phyloP scores from a whole-genome alignment of 2,888 invertebrate genomes.

The Athrips mouffetella region DNA sequence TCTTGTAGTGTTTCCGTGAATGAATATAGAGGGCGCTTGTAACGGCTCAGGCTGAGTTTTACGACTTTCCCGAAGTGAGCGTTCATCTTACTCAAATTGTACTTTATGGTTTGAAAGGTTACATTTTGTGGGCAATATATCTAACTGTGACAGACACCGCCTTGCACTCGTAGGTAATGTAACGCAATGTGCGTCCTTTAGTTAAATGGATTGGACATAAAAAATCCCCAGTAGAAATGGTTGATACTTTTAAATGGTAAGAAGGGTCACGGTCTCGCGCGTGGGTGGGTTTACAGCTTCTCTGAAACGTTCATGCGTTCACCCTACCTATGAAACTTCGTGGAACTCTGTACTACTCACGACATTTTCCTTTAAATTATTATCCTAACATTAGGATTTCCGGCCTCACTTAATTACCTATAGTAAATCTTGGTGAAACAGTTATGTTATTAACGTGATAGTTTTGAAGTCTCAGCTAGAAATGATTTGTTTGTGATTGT shows the following conservation, averaged over 20 bases:
- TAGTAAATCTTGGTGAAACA: no score
- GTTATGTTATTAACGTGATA: no score
- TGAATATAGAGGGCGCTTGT: slow-evolving; percentile 40
- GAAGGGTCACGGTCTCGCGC: slow-evolving; percentile 31
- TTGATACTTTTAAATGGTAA: slow-evolving; percentile 29
- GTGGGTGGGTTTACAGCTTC: slow-evolving; percentile 51
- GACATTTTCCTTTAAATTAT: slow-evolving; percentile 42
- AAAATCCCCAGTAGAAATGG: slow-evolving; percentile 29
- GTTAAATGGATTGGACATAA: slow-evolving; percentile 38
- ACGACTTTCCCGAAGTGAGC: slow-evolving; percentile 40
- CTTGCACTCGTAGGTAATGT: slow-evolving; percentile 24
- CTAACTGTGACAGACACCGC: slow-evolving; percentile 24
- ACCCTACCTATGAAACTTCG: slow-evolving; percentile 29
- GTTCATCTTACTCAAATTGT: slow-evolving; percentile 52
- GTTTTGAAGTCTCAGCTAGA: no score
- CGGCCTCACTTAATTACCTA: no score
- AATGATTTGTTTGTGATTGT: no score
- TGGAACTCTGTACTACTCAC: slow-evolving; percentile 31
- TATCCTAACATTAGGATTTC: no score
- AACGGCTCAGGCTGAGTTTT: slow-evolving; percentile 35
- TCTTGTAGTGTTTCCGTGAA: slow-evolving; percentile 37
- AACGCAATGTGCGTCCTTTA: slow-evolving; percentile 18
- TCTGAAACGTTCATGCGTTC: slow-evolving; percentile 36
- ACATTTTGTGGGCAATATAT: slow-evolving; percentile 39
- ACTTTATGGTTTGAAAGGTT: slow-evolving; percentile 40